Evolutionary conservation across 2,797 vertebrate genomes (phyloP), one percentile per base, ranked within the genome.

Genomic region (Chromobotia macracanthus): DNA sequence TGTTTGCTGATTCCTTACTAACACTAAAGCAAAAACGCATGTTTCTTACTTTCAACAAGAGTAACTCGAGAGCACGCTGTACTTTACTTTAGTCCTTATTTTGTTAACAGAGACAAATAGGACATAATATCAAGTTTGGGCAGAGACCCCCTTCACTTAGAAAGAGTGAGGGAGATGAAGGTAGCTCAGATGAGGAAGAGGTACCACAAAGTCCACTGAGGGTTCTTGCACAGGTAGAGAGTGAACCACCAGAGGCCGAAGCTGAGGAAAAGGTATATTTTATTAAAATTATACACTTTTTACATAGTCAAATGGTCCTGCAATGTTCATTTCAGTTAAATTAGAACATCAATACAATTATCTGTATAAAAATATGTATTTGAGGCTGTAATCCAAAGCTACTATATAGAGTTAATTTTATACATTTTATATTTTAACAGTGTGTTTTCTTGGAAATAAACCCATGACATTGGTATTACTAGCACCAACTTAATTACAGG

Each of bases 61-160:
- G 2, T 1, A 38, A 2, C 6, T 5, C 2, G 5, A 7, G 6
- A 7, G 1, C 2, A 38, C 38, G 2, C 28, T 28, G 28, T 38
- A 9, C 38, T 3, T 38, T 38, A 38, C 8, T 3, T 5, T 38
- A 2, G 6, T 1, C 38, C 10, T 41, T 41, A 41, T 41, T 41
- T 46, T 65, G 13, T 56, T 41, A 89, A 85, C 91, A 99, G 98
- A 95, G 92, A 93, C 97, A 98, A 92, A 94, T 98, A 87, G 95
- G 94, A 82, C 96, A 96, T 89, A 95, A 95, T 85, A 97, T 99
- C 86, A 97, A 96, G 91, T 98, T 98, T 89, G 96, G 97, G 83
- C 97, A 97, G 87, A 95, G 94, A 83, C 94, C 94, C 38, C 87
- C 93, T 65, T 95, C 95, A 85, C 85, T 89, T 72, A 95, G 94